Base-by-base conservation (phyloP, 2,113 vertebrate species). In the Hylia prasina region DNA sequence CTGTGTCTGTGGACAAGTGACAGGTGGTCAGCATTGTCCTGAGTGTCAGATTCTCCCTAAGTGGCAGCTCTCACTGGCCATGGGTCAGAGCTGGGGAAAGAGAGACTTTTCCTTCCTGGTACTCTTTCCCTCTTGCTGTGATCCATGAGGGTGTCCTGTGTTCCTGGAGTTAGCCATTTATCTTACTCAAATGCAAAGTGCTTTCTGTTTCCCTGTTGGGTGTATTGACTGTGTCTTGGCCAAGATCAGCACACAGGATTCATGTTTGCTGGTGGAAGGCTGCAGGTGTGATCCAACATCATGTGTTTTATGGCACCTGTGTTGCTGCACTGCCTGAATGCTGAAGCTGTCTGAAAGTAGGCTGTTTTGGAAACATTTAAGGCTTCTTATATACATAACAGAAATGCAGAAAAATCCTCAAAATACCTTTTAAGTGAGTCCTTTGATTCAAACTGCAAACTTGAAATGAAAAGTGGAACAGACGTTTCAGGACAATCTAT, bases 381-480 rank as follows among this genome's bases (percentile, higher is more conserved):
- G 66, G 39, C n/a, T 76, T 75, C 80, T 69, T 66, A 85, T 11
- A 23, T 51, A 45, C 7, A 47, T 37, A 84, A 73, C 16, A 90
- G 53, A 80, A 95, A 57, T 28, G 58, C 7, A 61, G 60, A 85
- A 79, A 77, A 94, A 69, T 58, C 53, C 81, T 71, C 31, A 16
- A 78, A 94, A 75, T 19, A 16, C 44, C 15, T 82, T 84, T 78
- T 82, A 68, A 82, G 33, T 2, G 37, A 95, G 81, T 79, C 16
- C 45, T 85, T 87, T 90, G 89, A 85, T 72, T 87, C 73, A 82
- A 78, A 82, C 40, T 57, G 45, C 42, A 88, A 69, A 51, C 51
- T 66, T 92, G 85, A 88, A 82, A 72, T 75, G 85, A 81, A 86
- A 92, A 91, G 66, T 58, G n/a, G 66, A 66, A 82, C 65, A 72